These are phyloP conservation scores for Spilarctia lutea DNA, from an alignment of 2,888 invertebrate species.

Conservation along the genomic window DNA sequence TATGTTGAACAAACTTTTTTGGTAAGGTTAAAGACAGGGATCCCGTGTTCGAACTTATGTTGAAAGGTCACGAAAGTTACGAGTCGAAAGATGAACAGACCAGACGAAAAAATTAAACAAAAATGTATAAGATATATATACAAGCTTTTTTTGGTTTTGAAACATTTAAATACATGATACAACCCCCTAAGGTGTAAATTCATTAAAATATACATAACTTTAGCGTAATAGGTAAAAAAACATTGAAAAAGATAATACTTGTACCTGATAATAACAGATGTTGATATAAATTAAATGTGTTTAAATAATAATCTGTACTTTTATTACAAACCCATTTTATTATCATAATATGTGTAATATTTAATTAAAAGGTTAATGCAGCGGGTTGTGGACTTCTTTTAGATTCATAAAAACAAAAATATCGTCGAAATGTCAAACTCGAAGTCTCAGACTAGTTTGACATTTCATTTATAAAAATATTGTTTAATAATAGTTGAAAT, in stretches of 20 bases:
- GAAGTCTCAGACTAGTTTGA: no score
- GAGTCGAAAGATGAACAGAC: background rate
- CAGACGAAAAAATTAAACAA: background rate
- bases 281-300: background rate
- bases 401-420: no score
- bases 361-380: background rate
- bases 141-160: no score
- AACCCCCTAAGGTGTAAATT: no score
- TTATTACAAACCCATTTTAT: background rate
- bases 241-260: background rate
- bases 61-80: background rate
- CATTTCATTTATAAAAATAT: no score
- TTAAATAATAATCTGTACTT: background rate
- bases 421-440: no score
- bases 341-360: no score
- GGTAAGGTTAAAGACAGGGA: background rate
- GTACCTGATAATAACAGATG: background rate
- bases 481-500: no score
- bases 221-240: background rate
- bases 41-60: background rate
- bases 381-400: no score
- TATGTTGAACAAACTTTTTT: background rate
- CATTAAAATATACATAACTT: no score
- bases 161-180: no score
- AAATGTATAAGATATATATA: no score